Percentiles rank a stretch among this genome's conserved stretches.
These are phyloP conservation scores for Lasioglossum baleicum DNA, from an alignment of 1,140 invertebrate species.

Conservation along the genomic window DNA sequence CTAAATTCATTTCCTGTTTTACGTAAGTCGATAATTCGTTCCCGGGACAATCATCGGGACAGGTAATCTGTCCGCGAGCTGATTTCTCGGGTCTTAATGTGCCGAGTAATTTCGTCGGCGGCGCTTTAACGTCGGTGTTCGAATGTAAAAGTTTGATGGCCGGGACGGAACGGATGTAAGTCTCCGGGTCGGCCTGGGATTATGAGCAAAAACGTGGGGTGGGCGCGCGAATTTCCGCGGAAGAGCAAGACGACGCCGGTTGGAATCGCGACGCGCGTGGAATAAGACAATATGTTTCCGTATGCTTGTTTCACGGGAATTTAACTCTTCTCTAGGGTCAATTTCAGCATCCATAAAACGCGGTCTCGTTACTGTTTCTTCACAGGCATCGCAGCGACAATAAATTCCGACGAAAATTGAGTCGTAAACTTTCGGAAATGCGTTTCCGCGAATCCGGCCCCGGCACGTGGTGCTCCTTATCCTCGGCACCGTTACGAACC, in stretches of 20 bases:
- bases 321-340: conserved; percentile 18
- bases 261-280: not conserved
- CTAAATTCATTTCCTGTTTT: not conserved
- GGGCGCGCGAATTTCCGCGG: not conserved
- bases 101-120: conserved; percentile 4
- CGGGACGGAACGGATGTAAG: not conserved
- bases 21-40: not conserved
- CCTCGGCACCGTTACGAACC: conserved; percentile 8
- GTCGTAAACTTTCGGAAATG: conserved; percentile 29
- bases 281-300: conserved; percentile 7
- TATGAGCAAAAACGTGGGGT: not conserved
- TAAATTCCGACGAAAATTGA: conserved; percentile 42
- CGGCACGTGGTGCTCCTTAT: not conserved
- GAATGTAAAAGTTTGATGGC: not conserved
- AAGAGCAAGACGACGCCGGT: not conserved
- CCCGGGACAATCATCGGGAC: not conserved
- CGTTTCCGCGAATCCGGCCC: conserved; percentile 31
- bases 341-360: conserved; percentile 38
- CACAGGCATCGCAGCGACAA: not conserved
- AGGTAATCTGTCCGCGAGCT: not conserved
- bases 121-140: not conserved
- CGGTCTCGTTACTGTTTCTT: conserved; percentile 40
- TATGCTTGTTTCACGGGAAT: conserved; percentile 18
- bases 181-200: not conserved
- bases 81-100: not conserved